Evolutionary conservation across 1,140 invertebrate genomes (phyloP), one percentile per base, ranked within the genome.

Genomic region (Drosophila setifemur): DNA sequence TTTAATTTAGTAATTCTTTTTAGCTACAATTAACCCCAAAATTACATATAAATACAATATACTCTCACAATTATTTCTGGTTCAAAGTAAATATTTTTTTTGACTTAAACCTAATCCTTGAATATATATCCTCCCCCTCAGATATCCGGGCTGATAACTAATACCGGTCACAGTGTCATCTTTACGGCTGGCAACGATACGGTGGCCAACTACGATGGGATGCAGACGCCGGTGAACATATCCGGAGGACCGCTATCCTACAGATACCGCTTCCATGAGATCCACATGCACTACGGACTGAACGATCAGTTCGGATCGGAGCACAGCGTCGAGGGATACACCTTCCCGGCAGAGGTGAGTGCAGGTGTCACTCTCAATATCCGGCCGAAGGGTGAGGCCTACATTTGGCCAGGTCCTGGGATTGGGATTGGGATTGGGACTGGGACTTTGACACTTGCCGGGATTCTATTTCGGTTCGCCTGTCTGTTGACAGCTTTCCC

Each of bases 201-300:
- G 0, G 85, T 88, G 11, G 82, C 82, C 57, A 90, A 90, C 43
- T 90, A 90, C 44, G 58, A 91, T 72, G 89, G 88, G 40, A 86
- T 87, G 26, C 93, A 94, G 58, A 95, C 95, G 89, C 94, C 95
- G 71, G 95, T 98, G 66, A 98, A 98, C 91, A 96, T 99, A 49
- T 96, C 96, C 0, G 96, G 96, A 0, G 98, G 98, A 2, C 97
- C 98, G 2, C 92, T 98, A 14, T 97, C 97, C 43, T 99, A 99
- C 91, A 96, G 96, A 69, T 99, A 98, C 92, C 95, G 97, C 91
- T 96, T 98, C 91, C 95, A 97, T 90, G 95, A 97, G 91, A 95
- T 97, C 72, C 95, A 96, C 91, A 93, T 98, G 81, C 96, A 97
- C 90, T 97, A 96, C 77, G 96, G 96, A 1, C 92, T 96, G 9